These are phyloP conservation scores for Phortica okadai DNA, from an alignment of 2,888 invertebrate species.

Conservation along the genomic window DNA sequence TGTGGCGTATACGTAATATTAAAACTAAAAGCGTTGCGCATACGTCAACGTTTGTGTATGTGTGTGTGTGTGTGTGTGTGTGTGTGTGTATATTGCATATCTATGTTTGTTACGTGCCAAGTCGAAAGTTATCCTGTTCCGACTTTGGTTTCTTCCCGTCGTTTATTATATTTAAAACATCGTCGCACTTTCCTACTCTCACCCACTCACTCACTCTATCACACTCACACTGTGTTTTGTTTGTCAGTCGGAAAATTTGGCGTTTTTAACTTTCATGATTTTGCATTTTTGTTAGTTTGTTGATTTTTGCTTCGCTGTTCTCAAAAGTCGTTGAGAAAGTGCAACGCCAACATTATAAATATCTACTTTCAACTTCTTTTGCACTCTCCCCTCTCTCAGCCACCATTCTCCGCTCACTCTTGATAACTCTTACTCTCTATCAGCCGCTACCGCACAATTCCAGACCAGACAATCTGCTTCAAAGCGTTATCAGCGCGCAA, in stretches of 20 bases:
- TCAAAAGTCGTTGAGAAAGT: not conserved
- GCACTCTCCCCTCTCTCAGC: not conserved
- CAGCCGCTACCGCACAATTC: not conserved
- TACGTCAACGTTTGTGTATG: not conserved
- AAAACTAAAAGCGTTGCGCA: slow-evolving; percentile 10
- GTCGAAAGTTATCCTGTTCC: not conserved
- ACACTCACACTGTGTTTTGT: not conserved
- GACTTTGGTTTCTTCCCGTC: not conserved
- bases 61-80: not conserved
- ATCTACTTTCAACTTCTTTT: not conserved
- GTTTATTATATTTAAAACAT: not conserved
- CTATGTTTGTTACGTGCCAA: not conserved
- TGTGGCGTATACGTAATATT: slow-evolving; percentile 5
- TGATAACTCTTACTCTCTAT: not conserved
- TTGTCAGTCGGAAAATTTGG: not conserved
- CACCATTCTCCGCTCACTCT: not conserved
- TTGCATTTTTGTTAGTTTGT: slow-evolving; percentile 17
- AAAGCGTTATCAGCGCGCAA: not conserved
- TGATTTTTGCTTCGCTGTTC: not conserved
- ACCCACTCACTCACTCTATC: not conserved
- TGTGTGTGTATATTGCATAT: not conserved
- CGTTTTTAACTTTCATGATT: not conserved
- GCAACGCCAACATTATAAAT: slow-evolving; percentile 9
- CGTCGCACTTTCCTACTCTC: not conserved
- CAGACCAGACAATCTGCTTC: not conserved